phyloP scores from a whole-genome alignment of 2,797 vertebrate species.

The Malurus splendens region DNA sequence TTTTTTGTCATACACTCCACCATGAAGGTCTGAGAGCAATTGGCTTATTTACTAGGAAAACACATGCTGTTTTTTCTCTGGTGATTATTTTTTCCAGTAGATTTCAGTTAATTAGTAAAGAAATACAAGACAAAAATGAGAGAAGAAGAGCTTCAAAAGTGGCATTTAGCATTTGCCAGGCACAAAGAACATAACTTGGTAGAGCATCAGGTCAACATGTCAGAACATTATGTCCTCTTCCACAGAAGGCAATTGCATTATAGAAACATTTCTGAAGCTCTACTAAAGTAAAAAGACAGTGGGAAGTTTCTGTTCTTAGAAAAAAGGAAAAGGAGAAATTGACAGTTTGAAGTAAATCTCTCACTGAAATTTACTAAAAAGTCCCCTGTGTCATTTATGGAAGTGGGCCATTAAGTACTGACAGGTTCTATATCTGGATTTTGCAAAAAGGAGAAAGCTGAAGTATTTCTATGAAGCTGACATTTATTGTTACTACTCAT shows the following conservation, averaged over 20 bases:
- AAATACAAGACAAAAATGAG: neutral
- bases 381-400: neutral
- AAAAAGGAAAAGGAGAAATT: neutral
- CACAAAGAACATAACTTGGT: neutral
- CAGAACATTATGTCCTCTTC: neutral
- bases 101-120: neutral
- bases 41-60: neutral
- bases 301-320: neutral
- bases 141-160: neutral
- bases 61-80: neutral
- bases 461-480: neutral
- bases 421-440: neutral
- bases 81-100: neutral
- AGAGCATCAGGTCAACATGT: neutral
- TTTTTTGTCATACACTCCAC: neutral
- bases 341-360: neutral
- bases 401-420: neutral
- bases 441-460: neutral
- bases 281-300: neutral
- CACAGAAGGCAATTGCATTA: neutral
- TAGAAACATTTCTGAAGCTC: neutral
- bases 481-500: neutral
- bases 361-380: neutral
- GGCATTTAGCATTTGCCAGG: neutral
- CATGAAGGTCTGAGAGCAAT: neutral